A percentile compares a stretch with the other conserved stretches of the same genome.
These are phyloP conservation scores for Perithous albicinctus DNA, from an alignment of 2,888 invertebrate species.

Conservation along the genomic window DNA sequence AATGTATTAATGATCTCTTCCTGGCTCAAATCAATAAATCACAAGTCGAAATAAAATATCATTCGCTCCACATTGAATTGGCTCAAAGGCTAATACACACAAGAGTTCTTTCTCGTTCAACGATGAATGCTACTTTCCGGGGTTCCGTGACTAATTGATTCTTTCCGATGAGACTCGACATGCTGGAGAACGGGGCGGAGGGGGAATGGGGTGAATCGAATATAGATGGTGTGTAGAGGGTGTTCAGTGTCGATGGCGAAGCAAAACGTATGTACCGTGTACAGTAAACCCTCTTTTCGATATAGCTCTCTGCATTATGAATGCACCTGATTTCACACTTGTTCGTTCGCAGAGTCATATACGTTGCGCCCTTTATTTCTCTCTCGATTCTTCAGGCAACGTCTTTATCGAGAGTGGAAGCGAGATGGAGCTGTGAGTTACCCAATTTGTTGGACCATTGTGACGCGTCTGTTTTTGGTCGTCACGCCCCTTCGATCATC, in stretches of 20 bases:
- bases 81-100: constrained; percentile 38
- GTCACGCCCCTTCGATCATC: constrained; percentile 57
- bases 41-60: constrained; percentile 52
- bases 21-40: constrained; percentile 60
- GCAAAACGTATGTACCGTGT: constrained; percentile 13
- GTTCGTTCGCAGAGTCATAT: constrained; percentile 77
- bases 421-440: constrained; percentile 62
- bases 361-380: neutral
- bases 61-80: constrained; percentile 36
- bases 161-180: constrained; percentile 67
- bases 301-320: constrained; percentile 78
- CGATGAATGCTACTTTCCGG: constrained; percentile 70
- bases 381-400: constrained; percentile 65
- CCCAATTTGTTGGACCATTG: constrained; percentile 80
- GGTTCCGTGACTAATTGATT: constrained; percentile 82
- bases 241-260: constrained; percentile 58
- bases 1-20: constrained; percentile 18
- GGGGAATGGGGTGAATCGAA: constrained; percentile 33
- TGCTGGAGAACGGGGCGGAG: no score
- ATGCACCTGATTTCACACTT: constrained; percentile 84
- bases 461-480: constrained; percentile 70
- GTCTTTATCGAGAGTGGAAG: constrained; percentile 75
- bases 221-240: constrained; percentile 33
- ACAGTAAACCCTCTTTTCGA: neutral
- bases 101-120: constrained; percentile 38